These are phyloP conservation scores for Drosophila funebris DNA, from an alignment of 1,140 invertebrate species.

Conservation along the genomic window DNA sequence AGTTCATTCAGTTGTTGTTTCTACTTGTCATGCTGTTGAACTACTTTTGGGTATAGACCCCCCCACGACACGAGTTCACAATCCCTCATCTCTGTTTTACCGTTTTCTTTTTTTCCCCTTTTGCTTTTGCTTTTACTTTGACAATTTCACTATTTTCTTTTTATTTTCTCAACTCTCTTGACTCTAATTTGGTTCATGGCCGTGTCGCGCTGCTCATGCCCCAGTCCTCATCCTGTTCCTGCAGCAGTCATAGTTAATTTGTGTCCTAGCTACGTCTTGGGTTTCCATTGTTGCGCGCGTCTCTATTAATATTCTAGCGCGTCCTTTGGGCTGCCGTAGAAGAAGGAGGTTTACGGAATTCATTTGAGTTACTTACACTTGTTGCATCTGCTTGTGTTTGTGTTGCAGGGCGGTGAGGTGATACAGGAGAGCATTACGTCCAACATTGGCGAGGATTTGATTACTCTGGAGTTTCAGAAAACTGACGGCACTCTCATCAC, in stretches of 20 bases:
- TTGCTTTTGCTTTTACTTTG: conserved; percentile 20
- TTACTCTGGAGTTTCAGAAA: conserved; percentile 94
- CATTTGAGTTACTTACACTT: conserved; percentile 44
- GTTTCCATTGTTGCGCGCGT: conserved; percentile 15
- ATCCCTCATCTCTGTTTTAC: conserved; percentile 37
- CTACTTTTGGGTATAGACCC: conserved; percentile 50
- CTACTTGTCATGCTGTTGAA: conserved; percentile 62
- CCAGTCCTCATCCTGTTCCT: conserved; percentile 5
- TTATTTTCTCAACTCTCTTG: conserved; percentile 58
- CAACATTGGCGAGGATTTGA: conserved; percentile 94
- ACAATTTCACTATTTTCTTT: conserved; percentile 15
- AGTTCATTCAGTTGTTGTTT: conserved; percentile 38
- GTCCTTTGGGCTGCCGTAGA: conserved; percentile 1
- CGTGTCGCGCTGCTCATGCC: conserved; percentile 20
- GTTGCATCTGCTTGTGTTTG: conserved; percentile 52
- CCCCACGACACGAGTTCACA: conserved; percentile 7
- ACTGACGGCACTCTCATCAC: conserved; percentile 96
- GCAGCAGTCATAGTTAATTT: conserved; percentile 68
- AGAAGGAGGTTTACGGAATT: neutral
- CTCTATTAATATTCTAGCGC: conserved; percentile 68
- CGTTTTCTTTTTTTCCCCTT: conserved; percentile 8
- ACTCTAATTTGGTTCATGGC: conserved; percentile 78
- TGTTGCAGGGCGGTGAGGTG: conserved; percentile 93
- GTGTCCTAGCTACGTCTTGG: conserved; percentile 38
- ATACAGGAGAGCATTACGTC: conserved; percentile 95